Conservation (phyloP, 2,888 invertebrate species). For the Escarpia spicata region DNA sequence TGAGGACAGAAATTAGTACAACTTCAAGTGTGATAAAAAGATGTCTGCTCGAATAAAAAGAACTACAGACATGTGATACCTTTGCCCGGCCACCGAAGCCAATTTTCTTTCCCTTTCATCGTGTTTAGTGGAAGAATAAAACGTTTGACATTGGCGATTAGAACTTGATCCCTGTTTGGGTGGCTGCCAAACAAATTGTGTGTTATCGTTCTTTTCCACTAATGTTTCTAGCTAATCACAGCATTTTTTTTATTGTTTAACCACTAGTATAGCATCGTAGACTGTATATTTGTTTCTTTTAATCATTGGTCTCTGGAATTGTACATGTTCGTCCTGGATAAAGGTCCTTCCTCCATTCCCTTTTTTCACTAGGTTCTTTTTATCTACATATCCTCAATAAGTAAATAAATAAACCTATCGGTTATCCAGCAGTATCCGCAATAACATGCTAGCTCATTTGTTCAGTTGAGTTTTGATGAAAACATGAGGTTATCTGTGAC, state of each 20-base stretch:
- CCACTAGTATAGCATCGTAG: not conserved
- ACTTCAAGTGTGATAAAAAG: not conserved
- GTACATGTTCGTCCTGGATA: not conserved
- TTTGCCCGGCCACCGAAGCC: not conserved
- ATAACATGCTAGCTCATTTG: too few species aligned
- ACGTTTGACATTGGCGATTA: not conserved
- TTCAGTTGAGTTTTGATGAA: too few species aligned
- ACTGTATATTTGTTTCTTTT: not conserved
- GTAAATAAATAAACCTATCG: too few species aligned
- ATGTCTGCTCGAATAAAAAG: not conserved
- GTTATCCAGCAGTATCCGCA: too few species aligned
- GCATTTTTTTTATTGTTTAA: not conserved
- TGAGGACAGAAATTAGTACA: not conserved
- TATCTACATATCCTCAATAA: too few species aligned
- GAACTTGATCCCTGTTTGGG: not conserved
- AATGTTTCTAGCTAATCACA: not conserved
- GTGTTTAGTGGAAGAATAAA: not conserved
- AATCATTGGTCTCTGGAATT: not conserved
- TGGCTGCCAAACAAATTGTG: not conserved
- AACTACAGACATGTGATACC: not conserved
- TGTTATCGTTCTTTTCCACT: not conserved
- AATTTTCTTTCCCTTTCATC: conserved; percentile 12
- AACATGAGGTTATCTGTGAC: too few species aligned
- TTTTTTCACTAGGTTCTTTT: too few species aligned
- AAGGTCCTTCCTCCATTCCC: too few species aligned